These are phyloP conservation scores for Lophochroa leadbeateri DNA, from an alignment of 2,113 vertebrate species.

Conservation along the genomic window DNA sequence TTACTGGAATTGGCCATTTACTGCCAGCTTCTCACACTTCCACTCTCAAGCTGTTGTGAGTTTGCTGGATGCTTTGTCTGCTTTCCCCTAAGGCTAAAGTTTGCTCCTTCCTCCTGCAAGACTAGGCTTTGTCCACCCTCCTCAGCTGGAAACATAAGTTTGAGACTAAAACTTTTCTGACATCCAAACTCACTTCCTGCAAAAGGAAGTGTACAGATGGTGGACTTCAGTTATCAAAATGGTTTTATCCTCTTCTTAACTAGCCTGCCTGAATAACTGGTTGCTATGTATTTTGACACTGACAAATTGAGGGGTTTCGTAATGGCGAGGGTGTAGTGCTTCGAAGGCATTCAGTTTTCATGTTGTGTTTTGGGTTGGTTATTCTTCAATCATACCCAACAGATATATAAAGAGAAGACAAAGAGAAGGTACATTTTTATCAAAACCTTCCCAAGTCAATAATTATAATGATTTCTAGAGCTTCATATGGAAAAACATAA, in stretches of 20 bases:
- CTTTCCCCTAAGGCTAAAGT: neutral
- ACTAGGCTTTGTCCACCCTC: neutral
- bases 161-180: neutral
- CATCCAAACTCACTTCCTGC: neutral
- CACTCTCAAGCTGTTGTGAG: neutral
- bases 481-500: neutral
- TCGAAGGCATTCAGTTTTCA: neutral
- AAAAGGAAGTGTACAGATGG: neutral
- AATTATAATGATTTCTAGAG: neutral
- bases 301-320: neutral
- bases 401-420: neutral
- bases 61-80: neutral
- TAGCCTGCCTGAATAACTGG: neutral
- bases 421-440: neutral
- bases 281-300: neutral
- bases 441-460: neutral
- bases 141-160: neutral
- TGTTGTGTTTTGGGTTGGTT: neutral
- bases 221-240: neutral
- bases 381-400: neutral
- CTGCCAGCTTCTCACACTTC: neutral
- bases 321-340: neutral
- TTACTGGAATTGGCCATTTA: neutral
- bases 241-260: neutral
- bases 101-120: neutral